These are phyloP conservation scores for Cryptomyrus ogoouensis DNA, from an alignment of 2,113 vertebrate genomes.

Conservation along the genomic window DNA sequence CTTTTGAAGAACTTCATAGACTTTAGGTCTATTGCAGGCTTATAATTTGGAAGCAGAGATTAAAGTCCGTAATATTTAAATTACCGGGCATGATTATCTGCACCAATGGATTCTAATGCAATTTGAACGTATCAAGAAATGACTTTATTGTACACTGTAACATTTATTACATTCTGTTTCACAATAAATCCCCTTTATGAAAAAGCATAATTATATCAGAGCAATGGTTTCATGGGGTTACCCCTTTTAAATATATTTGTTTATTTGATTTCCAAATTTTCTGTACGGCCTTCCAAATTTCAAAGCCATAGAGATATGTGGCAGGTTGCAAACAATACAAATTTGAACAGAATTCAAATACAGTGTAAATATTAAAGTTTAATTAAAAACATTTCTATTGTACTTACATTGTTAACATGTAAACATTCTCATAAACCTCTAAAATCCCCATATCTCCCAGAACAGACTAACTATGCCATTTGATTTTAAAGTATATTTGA, in stretches of 20 bases:
- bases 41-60: not conserved
- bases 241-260: not conserved
- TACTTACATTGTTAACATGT: not conserved
- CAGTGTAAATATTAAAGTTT: not conserved
- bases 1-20: not conserved
- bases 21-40: not conserved
- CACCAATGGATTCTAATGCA: not conserved
- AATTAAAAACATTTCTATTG: not conserved
- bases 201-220: not conserved
- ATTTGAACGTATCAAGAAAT: not conserved
- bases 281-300: not conserved
- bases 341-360: not conserved
- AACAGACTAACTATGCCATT: not conserved
- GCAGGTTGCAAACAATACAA: not conserved
- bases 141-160: not conserved
- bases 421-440: not conserved
- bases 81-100: not conserved
- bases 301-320: not conserved
- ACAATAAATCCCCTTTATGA: not conserved
- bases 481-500: not conserved
- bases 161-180: not conserved
- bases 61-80: not conserved
- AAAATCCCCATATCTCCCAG: not conserved
- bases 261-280: not conserved
- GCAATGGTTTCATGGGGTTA: not conserved